phyloP scores from a whole-genome alignment of 2,888 invertebrate genomes.

The Erynnis tages region DNA sequence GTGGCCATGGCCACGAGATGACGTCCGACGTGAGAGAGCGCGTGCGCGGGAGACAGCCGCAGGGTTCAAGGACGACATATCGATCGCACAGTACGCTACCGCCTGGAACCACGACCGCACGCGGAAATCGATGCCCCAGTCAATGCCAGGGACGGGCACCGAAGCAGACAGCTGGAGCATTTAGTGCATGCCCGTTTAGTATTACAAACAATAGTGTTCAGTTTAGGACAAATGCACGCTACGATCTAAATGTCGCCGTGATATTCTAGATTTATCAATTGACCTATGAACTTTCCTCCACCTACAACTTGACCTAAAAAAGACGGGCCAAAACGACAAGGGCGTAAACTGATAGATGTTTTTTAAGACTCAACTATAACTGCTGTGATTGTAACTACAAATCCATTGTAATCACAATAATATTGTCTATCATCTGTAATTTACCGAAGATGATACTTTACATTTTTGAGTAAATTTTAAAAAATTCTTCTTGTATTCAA shows the following conservation, averaged over 20 bases:
- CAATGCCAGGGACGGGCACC: slow-evolving; percentile 56
- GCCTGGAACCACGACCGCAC: slow-evolving; percentile 62
- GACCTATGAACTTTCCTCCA: slow-evolving; percentile 18
- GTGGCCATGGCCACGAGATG: slow-evolving; percentile 72
- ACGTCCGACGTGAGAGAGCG: slow-evolving; percentile 61
- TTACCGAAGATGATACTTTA: too few relatives aligned
- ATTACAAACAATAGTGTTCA: not conserved
- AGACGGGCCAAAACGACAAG: not conserved
- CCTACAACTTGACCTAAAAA: slow-evolving; percentile 11
- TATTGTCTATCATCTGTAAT: too few relatives aligned
- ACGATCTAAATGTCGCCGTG: not conserved
- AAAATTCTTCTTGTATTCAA: too few relatives aligned
- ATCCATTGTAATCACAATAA: too few relatives aligned
- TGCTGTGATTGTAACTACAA: too few relatives aligned
- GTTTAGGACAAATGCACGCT: not conserved
- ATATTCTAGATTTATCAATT: not conserved
- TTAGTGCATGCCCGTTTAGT: slow-evolving; percentile 5
- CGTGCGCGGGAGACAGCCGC: slow-evolving; percentile 50
- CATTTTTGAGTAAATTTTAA: too few relatives aligned
- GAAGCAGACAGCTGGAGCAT: not conserved
- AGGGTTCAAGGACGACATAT: slow-evolving; percentile 73
- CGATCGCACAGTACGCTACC: slow-evolving; percentile 60
- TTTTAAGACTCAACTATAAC: too few relatives aligned
- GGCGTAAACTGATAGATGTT: too few relatives aligned
- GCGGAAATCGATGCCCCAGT: slow-evolving; percentile 52